phyloP scores from a whole-genome alignment of 1,140 invertebrate genomes.

The Macrosteles quadrilineatus region DNA sequence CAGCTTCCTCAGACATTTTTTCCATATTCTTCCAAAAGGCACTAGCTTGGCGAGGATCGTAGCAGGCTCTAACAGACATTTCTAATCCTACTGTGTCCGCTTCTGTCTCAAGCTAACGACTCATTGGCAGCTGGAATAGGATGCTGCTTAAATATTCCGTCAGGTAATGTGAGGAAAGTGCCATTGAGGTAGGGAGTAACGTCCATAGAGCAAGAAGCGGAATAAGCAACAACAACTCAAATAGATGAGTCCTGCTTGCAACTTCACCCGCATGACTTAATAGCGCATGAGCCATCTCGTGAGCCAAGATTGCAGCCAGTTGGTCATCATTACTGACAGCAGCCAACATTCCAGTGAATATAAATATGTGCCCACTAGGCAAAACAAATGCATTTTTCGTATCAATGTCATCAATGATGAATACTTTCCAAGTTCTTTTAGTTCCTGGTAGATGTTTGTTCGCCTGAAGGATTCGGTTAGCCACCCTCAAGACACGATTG shows the following conservation, averaged over 20 bases:
- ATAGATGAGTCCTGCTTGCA: background rate
- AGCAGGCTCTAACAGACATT: constrained; percentile 1
- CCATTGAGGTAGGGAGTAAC: background rate
- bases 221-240: background rate
- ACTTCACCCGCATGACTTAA: background rate
- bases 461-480: background rate
- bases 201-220: background rate
- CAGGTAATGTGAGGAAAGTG: background rate
- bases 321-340: constrained; percentile 5
- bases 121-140: background rate
- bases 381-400: constrained; percentile 3
- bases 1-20: background rate
- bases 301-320: background rate
- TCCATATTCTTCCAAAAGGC: background rate
- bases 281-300: background rate
- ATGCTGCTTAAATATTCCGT: background rate
- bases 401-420: background rate
- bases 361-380: background rate
- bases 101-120: background rate
- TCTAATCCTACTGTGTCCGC: background rate
- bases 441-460: background rate
- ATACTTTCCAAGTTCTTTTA: background rate
- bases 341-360: constrained; percentile 2
- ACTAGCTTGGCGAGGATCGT: constrained; percentile 4
- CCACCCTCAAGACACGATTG: background rate